A percentile compares a stretch with the other conserved stretches of the same genome.
These are phyloP conservation scores for Ormyrus thymus DNA, from an alignment of 2,888 invertebrate species.

Conservation along the genomic window DNA sequence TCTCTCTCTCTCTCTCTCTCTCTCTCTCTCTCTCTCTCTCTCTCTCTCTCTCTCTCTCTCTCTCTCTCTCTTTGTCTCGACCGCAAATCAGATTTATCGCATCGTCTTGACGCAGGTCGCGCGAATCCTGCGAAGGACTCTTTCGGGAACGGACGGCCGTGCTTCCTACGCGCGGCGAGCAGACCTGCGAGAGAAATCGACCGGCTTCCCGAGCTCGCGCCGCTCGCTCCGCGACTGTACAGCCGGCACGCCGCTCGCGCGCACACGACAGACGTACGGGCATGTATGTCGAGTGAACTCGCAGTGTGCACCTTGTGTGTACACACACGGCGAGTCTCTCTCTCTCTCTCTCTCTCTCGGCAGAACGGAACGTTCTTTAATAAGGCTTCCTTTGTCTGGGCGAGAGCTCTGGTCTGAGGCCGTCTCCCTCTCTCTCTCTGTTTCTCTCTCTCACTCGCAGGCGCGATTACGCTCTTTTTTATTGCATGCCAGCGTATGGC, in stretches of 20 bases:
- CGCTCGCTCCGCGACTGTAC: too few species aligned
- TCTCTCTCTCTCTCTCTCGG: too few species aligned
- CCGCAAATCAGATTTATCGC: slow-evolving; percentile 3
- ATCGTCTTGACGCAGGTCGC: not conserved
- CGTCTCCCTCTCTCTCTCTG: slow-evolving; percentile 10
- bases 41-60: slow-evolving; percentile 1
- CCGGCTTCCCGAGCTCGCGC: slow-evolving; percentile 11
- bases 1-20: slow-evolving; percentile 1
- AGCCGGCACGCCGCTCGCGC: not conserved
- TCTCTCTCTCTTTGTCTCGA: not conserved
- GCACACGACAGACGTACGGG: not conserved
- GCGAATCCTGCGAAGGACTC: not conserved
- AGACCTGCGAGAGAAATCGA: slow-evolving; percentile 28
- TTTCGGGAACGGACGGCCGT: too few species aligned
- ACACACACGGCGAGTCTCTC: not conserved
- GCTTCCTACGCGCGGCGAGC: not conserved
- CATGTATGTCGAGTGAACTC: not conserved
- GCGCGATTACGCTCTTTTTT: slow-evolving; percentile 18
- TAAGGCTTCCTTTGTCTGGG: slow-evolving; percentile 42
- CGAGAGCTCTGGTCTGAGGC: too few species aligned
- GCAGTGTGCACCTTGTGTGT: not conserved
- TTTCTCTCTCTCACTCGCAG: not conserved
- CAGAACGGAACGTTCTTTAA: slow-evolving; percentile 15
- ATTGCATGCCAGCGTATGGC: slow-evolving; percentile 31
- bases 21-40: slow-evolving; percentile 3